Evolutionary conservation across 2,888 invertebrate species (phyloP).

Genomic region (Lamproptera curius): DNA sequence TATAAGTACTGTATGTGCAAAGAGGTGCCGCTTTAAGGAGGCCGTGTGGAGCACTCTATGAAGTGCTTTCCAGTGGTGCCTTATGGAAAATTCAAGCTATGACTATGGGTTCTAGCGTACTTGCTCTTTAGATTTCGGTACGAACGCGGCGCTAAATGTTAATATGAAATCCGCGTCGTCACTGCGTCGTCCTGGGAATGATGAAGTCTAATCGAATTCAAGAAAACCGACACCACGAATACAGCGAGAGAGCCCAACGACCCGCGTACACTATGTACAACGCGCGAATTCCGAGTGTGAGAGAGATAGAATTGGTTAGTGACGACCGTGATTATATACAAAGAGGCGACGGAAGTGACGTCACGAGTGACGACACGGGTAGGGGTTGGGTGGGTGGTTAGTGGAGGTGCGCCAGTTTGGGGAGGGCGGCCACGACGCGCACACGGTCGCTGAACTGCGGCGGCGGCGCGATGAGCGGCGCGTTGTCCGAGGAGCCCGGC

Average conservation of each 20-base stretch:
- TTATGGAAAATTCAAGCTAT: neutral
- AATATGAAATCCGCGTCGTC: no score
- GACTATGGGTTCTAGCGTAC: no score
- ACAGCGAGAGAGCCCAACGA: neutral
- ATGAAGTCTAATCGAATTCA: no score
- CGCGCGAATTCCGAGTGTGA: neutral
- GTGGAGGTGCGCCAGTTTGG: conserved; percentile 81
- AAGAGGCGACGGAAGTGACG: neutral
- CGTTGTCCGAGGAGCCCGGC: conserved; percentile 42
- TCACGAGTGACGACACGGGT: neutral
- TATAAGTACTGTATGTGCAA: neutral
- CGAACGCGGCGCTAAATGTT: no score
- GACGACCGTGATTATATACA: neutral
- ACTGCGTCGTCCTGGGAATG: no score
- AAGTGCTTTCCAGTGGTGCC: no score
- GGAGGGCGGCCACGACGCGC: conserved; percentile 90
- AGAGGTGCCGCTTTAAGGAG: no score
- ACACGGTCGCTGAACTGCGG: conserved; percentile 95
- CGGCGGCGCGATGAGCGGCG: conserved; percentile 62
- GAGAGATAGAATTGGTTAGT: neutral
- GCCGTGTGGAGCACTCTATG: no score
- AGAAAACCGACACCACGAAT: no score
- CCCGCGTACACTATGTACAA: neutral
- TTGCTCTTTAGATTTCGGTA: no score
- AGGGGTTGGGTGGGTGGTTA: conserved; percentile 22